Conservation (phyloP, 2,888 invertebrate species). For the Polydrusus tereticollis region DNA sequence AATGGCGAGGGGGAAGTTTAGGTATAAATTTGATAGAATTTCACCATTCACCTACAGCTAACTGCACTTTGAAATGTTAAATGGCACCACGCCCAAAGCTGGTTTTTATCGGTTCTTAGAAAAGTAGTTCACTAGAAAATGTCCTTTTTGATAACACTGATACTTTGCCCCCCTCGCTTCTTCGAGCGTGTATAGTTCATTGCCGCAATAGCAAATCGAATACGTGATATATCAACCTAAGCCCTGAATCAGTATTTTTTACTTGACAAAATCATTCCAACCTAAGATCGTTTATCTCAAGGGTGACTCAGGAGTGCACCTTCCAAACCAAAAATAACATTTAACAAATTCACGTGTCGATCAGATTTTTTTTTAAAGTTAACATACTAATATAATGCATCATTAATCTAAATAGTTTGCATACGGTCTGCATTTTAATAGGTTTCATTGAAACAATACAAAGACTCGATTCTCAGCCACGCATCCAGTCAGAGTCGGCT, state of each 20-base stretch:
- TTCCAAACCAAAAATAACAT: neutral
- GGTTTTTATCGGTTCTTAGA: no score
- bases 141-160: no score
- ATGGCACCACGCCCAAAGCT: no score
- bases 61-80: no score
- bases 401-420: constrained; percentile 20
- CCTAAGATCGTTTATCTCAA: neutral
- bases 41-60: no score
- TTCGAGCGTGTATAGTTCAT: neutral
- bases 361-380: neutral
- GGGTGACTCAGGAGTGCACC: neutral
- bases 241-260: constrained; percentile 13
- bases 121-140: no score
- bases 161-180: no score
- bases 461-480: neutral
- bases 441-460: constrained; percentile 23
- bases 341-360: neutral
- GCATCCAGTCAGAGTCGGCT: neutral
- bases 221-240: neutral
- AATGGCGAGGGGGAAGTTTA: no score
- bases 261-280: neutral
- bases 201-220: neutral
- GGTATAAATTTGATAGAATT: no score
- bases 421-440: constrained; percentile 19
- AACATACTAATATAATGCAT: neutral